These are phyloP conservation scores for Microchrysa polita DNA, from an alignment of 2,888 invertebrate species.

Conservation along the genomic window DNA sequence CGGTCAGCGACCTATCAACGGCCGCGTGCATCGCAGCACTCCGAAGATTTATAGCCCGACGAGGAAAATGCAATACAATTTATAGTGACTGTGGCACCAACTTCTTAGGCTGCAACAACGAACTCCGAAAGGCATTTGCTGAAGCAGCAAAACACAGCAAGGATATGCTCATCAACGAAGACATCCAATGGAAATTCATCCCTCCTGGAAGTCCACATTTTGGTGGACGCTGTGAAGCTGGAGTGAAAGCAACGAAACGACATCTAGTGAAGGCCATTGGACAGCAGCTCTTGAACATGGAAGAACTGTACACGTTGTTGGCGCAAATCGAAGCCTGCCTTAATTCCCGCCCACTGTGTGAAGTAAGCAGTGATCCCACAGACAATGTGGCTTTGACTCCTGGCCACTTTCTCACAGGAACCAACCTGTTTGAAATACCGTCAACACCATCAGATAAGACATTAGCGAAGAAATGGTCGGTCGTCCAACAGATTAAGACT, in stretches of 20 bases:
- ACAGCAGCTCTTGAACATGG: not conserved
- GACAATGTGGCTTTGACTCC: not conserved
- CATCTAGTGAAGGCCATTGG: not conserved
- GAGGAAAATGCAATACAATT: not conserved
- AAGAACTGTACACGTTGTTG: not conserved
- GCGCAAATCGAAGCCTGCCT: not conserved
- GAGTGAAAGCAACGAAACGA: not conserved
- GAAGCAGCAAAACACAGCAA: not conserved
- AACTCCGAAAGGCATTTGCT: not conserved
- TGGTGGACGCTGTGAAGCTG: not conserved
- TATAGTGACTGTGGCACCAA: no score
- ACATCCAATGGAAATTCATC: not conserved
- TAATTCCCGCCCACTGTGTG: not conserved
- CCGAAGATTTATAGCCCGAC: not conserved
- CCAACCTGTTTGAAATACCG: no score
- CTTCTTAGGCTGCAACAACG: not conserved
- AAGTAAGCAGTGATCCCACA: not conserved
- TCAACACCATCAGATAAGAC: no score
- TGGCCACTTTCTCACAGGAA: no score
- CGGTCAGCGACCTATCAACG: not conserved
- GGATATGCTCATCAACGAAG: not conserved
- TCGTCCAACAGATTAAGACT: no score
- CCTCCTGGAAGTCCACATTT: slow-evolving; percentile 1
- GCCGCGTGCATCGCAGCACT: not conserved
- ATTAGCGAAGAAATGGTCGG: no score